Percentiles rank a stretch among this genome's conserved stretches.
Conservation (phyloP, 2,888 invertebrate species). For the Heliconius sara region DNA sequence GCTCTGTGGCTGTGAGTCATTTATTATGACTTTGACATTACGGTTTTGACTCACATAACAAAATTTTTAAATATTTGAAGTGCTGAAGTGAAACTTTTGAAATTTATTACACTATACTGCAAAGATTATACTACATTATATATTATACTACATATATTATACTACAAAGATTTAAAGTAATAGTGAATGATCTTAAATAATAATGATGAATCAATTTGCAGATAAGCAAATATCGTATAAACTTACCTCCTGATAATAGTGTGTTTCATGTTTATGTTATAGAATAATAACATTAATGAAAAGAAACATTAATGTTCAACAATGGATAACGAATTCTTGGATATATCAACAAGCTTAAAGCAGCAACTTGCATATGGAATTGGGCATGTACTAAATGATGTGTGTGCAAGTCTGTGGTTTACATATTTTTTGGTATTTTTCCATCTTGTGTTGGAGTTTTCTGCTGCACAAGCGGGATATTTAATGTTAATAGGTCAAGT, state of each 20-base stretch:
- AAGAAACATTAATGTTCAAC: not conserved
- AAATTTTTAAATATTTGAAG: not conserved
- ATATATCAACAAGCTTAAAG: conserved; percentile 72
- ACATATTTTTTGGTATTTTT: conserved; percentile 94
- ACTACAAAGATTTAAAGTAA: not conserved
- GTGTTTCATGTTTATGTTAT: not conserved
- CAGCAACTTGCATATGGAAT: conserved; percentile 87
- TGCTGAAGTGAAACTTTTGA: not conserved
- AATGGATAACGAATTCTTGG: conserved; percentile 79
- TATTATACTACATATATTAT: no score
- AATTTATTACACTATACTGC: not conserved
- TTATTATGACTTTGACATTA: no score
- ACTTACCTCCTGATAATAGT: not conserved
- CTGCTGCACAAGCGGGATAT: conserved; percentile 83
- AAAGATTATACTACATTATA: no score
- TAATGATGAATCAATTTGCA: not conserved
- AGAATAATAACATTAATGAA: not conserved
- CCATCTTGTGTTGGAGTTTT: conserved; percentile 84
- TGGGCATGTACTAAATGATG: conserved; percentile 95
- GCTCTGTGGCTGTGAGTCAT: no score
- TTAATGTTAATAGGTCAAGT: conserved; percentile 92
- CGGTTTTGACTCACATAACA: not conserved
- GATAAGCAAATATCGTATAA: not conserved
- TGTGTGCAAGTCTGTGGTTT: conserved; percentile 97
- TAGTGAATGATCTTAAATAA: not conserved